These are phyloP conservation scores for Tenebrosternarchus preto DNA, from an alignment of 2,113 vertebrate genomes.

Conservation along the genomic window DNA sequence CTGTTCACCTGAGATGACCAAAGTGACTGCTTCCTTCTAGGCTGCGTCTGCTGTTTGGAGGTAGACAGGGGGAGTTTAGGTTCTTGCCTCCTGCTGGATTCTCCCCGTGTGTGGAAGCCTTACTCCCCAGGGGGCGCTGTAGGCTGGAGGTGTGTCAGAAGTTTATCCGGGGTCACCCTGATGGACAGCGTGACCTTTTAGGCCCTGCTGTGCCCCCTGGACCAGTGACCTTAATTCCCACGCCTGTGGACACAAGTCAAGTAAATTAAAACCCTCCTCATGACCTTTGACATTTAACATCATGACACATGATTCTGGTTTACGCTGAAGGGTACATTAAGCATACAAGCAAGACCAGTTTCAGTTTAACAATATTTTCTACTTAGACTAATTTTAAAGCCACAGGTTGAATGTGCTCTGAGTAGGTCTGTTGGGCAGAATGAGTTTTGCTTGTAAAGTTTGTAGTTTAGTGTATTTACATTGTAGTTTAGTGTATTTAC, in stretches of 20 bases:
- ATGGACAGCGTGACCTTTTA: constrained; percentile 77
- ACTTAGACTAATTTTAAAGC: too few species aligned
- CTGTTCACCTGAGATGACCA: too few species aligned
- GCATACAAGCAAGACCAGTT: too few species aligned
- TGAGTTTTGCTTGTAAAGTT: too few species aligned
- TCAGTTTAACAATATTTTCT: too few species aligned
- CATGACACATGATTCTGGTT: too few species aligned
- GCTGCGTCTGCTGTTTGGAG: constrained; percentile 88
- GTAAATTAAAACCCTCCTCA: constrained; percentile 62
- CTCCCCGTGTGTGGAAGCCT: constrained; percentile 86
- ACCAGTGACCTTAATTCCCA: constrained; percentile 85
- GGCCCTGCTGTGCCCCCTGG: constrained; percentile 80
- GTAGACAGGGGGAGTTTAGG: constrained; percentile 89
- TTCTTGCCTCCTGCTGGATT: constrained; percentile 92
- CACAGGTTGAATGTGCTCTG: too few species aligned
- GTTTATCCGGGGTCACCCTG: constrained; percentile 77
- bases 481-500: too few species aligned
- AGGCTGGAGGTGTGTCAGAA: constrained; percentile 85
- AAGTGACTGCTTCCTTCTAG: too few species aligned
- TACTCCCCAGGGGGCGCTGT: constrained; percentile 84
- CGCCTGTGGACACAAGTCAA: constrained; percentile 87
- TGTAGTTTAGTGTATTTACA: too few species aligned
- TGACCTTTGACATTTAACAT: not conserved
- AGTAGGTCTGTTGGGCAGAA: too few species aligned
- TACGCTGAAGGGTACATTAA: too few species aligned